phyloP scores from a whole-genome alignment of 2,888 invertebrate genomes.

The Protophormia terraenovae region DNA sequence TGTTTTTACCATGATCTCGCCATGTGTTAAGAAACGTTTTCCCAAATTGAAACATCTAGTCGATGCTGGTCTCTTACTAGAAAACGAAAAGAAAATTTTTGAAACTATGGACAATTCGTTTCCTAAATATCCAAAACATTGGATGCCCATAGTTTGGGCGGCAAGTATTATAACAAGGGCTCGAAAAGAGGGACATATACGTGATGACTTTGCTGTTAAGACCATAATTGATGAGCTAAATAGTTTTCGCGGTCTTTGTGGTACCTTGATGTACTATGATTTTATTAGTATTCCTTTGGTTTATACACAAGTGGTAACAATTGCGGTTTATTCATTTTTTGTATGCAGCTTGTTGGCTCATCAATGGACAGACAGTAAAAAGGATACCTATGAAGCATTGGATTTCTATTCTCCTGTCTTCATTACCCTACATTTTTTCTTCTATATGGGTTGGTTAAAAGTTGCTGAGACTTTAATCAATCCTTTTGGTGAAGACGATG shows the following conservation, averaged over 20 bases:
- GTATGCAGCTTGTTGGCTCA: conserved; percentile 92
- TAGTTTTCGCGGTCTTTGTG: conserved; percentile 89
- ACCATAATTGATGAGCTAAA: conserved; percentile 93
- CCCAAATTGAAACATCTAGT: conserved; percentile 91
- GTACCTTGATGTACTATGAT: conserved; percentile 88
- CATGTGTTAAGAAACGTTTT: conserved; percentile 92
- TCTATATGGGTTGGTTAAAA: conserved; percentile 94
- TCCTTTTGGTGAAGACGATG: conserved; percentile 94
- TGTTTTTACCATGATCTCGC: conserved; percentile 92
- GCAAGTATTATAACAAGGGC: conserved; percentile 93
- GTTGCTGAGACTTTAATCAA: conserved; percentile 94
- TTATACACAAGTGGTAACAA: conserved; percentile 94
- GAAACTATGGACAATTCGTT: conserved; percentile 89
- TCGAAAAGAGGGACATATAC: conserved; percentile 91
- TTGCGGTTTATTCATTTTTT: conserved; percentile 93
- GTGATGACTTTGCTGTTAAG: conserved; percentile 95
- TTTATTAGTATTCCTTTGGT: conserved; percentile 88
- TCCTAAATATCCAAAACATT: conserved; percentile 92
- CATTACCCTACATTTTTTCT: conserved; percentile 92
- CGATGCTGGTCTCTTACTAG: conserved; percentile 90
- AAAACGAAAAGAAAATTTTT: conserved; percentile 90
- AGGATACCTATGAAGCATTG: conserved; percentile 81
- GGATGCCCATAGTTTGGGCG: conserved; percentile 95
- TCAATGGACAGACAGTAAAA: conserved; percentile 88
- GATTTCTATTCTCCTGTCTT: conserved; percentile 94